phyloP scores from a whole-genome alignment of 2,888 invertebrate species.

The Artemia sp. region DNA sequence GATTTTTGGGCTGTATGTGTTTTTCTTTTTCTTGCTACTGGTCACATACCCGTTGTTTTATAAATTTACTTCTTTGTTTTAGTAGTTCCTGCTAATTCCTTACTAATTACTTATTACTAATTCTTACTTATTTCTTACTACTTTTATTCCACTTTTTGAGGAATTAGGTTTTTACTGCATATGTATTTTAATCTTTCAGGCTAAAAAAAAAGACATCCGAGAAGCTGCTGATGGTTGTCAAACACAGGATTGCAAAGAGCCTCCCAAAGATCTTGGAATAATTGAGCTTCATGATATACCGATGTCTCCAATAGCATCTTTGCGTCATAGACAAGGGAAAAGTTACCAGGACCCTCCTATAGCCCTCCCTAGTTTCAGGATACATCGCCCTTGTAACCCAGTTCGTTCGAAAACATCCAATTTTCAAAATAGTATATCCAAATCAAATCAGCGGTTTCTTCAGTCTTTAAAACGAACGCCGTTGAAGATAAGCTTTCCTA shows the following conservation, averaged over 20 bases:
- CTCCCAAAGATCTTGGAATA: conserved; percentile 46
- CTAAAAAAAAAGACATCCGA: conserved; percentile 18
- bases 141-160: too few species aligned
- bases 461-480: conserved; percentile 16
- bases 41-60: too few species aligned
- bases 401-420: background rate
- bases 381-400: conserved; percentile 39
- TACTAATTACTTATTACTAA: too few species aligned
- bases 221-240: conserved; percentile 14
- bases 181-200: background rate
- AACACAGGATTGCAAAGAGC: conserved; percentile 25
- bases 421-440: background rate
- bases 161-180: background rate
- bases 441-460: conserved; percentile 1
- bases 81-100: too few species aligned
- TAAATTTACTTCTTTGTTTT: too few species aligned
- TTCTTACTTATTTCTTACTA: too few species aligned
- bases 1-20: too few species aligned
- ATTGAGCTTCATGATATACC: conserved; percentile 74
- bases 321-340: conserved; percentile 41
- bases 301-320: conserved; percentile 65
- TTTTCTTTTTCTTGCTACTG: too few species aligned
- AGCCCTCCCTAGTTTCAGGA: conserved; percentile 45
- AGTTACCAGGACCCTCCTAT: conserved; percentile 30
- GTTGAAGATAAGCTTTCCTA: conserved; percentile 45